Conservation (phyloP, 2,888 invertebrate species). For the Drosophila conformis region DNA sequence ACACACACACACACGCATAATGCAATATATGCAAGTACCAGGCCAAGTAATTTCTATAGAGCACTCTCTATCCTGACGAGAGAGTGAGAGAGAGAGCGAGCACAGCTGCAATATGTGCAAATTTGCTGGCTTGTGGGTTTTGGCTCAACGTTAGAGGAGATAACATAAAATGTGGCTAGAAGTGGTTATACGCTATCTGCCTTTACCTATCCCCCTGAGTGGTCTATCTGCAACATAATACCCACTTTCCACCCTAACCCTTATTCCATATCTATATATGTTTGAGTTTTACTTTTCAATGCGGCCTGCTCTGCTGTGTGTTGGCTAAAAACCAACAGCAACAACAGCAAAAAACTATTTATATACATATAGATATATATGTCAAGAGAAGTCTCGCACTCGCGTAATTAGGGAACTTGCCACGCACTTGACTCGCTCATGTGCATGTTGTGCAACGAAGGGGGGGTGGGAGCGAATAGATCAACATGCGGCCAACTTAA, state of each 20-base stretch:
- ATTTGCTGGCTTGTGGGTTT: constrained; percentile 54
- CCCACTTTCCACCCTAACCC: not conserved
- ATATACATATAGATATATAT: constrained; percentile 32
- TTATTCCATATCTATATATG: not conserved
- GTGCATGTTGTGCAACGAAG: constrained; percentile 6
- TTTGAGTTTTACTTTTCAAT: constrained; percentile 52
- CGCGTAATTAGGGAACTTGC: constrained; percentile 79
- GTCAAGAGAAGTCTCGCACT: constrained; percentile 68
- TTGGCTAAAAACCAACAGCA: constrained; percentile 29
- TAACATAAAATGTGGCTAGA: constrained; percentile 54
- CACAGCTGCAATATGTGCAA: constrained; percentile 40
- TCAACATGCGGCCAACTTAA: constrained; percentile 45
- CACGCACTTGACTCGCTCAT: constrained; percentile 73
- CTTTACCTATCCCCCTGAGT: constrained; percentile 6
- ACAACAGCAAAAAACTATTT: not conserved
- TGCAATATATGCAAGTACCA: constrained; percentile 42
- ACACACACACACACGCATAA: constrained; percentile 9
- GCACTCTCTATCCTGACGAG: not conserved
- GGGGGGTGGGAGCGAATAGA: constrained; percentile 5
- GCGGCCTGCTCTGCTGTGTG: constrained; percentile 25
- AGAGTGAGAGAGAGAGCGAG: not conserved
- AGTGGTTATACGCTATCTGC: constrained; percentile 34
- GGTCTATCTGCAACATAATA: not conserved
- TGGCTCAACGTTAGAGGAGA: constrained; percentile 38
- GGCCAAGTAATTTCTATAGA: constrained; percentile 52